These are phyloP conservation scores for Nylanderia fulva DNA, from an alignment of 1,140 invertebrate species.

Conservation along the genomic window DNA sequence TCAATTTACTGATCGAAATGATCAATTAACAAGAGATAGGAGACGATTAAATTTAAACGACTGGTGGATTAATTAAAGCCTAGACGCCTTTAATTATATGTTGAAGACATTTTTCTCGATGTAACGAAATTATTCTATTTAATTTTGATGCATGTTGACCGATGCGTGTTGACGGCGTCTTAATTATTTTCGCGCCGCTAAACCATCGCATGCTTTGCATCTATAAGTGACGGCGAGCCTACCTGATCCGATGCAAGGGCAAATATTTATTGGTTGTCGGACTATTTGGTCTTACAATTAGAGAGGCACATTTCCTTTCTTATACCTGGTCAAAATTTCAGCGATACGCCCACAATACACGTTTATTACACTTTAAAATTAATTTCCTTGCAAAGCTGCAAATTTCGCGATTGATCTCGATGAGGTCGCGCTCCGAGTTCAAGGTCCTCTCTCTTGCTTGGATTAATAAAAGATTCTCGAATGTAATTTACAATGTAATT, in stretches of 20 bases:
- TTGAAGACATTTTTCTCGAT: not conserved
- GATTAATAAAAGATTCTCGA: not conserved
- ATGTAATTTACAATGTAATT: too few relatives aligned
- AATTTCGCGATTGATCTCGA: not conserved
- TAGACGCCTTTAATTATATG: slow-evolving; percentile 7
- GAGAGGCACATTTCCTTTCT: not conserved
- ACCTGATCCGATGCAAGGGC: not conserved
- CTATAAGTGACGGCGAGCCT: not conserved
- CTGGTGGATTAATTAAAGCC: not conserved
- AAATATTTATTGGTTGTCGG: not conserved
- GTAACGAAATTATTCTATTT: slow-evolving; percentile 37
- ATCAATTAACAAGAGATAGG: not conserved
- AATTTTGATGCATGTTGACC: slow-evolving; percentile 15
- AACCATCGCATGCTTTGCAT: not conserved
- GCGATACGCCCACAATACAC: not conserved
- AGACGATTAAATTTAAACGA: slow-evolving; percentile 12
- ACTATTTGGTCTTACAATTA: not conserved
- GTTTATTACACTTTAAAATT: not conserved
- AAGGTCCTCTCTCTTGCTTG: not conserved
- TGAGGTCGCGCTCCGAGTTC: not conserved
- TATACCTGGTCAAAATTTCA: not conserved
- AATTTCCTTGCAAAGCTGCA: not conserved
- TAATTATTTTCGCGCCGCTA: slow-evolving; percentile 16
- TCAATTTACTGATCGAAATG: not conserved
- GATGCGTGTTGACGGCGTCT: not conserved